Evolutionary conservation across 2,113 vertebrate genomes (phyloP).

Genomic region (Otolemur garnettii): DNA sequence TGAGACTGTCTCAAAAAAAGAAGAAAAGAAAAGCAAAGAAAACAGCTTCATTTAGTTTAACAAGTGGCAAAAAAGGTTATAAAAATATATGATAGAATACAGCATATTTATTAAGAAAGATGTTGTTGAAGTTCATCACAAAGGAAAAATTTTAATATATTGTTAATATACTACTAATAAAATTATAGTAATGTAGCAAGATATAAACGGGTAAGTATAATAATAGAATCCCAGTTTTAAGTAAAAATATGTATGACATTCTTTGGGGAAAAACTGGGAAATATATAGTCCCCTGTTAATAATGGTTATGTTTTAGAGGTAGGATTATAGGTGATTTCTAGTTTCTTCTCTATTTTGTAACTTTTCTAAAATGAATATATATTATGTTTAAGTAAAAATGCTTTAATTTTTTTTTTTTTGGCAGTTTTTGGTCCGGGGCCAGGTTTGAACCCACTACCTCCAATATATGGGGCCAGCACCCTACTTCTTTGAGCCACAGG

Average conservation of each 20-base stretch:
- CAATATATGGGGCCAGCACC: no score
- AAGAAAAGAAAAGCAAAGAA: neutral
- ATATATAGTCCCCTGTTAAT: neutral
- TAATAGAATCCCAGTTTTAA: neutral
- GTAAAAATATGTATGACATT: neutral
- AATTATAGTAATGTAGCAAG: neutral
- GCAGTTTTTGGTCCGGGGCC: no score
- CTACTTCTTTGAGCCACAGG: no score
- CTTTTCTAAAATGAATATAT: slow-evolving; percentile 15
- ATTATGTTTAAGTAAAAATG: neutral
- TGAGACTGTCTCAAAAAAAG: neutral
- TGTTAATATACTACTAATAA: neutral
- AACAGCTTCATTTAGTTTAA: neutral
- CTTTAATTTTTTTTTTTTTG: neutral
- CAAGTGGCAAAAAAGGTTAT: neutral
- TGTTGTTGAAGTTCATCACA: neutral
- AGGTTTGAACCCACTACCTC: no score
- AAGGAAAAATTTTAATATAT: neutral
- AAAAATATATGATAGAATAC: neutral
- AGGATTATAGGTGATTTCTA: neutral
- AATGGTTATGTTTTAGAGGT: neutral
- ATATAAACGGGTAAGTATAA: neutral
- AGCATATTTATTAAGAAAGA: neutral
- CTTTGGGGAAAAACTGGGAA: neutral
- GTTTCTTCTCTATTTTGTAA: neutral